Conservation (phyloP, 2,797 vertebrate genomes). For the Acanthurus lineatus region DNA sequence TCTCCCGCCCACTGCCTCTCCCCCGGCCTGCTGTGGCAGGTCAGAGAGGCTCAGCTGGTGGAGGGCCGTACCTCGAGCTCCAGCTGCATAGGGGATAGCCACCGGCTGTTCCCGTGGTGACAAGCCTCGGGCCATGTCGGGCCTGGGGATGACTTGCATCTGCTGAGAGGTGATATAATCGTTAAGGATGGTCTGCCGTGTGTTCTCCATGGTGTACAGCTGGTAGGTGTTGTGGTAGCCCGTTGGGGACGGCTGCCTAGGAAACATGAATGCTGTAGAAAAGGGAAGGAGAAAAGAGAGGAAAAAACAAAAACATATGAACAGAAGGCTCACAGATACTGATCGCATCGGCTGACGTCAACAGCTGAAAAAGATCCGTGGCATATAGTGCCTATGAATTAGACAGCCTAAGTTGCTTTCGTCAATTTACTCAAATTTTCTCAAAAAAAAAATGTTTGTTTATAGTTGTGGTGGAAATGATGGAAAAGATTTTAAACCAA, state of each 20-base stretch:
- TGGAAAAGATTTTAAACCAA: constrained; percentile 37
- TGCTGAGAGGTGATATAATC: constrained; percentile 99
- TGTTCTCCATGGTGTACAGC: constrained; percentile 99
- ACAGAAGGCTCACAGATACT: constrained; percentile 65
- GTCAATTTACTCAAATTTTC: constrained; percentile 30
- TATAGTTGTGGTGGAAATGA: constrained; percentile 1
- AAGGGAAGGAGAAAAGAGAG: constrained; percentile 12
- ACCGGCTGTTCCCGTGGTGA: constrained; percentile 94
- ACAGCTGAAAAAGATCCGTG: constrained; percentile 53
- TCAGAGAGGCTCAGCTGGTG: constrained; percentile 46
- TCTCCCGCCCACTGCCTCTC: constrained; percentile 40
- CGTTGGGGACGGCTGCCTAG: constrained; percentile 94
- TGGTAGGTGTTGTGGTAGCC: constrained; percentile 98
- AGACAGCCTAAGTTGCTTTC: constrained; percentile 44
- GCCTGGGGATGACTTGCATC: constrained; percentile 96
- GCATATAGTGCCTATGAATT: constrained; percentile 64
- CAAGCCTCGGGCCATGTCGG: constrained; percentile 91
- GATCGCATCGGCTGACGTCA: constrained; percentile 64
- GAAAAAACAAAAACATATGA: constrained; percentile 42
- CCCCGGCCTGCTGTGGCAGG: constrained; percentile 42
- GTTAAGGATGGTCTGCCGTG: constrained; percentile 98
- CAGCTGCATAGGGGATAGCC: constrained; percentile 89
- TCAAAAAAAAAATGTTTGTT: constrained; percentile 26
- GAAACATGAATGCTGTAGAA: constrained; percentile 93
- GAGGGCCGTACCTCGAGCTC: constrained; percentile 89